Conservation (phyloP, 2,888 invertebrate genomes). For the Loripinus fragilis region DNA sequence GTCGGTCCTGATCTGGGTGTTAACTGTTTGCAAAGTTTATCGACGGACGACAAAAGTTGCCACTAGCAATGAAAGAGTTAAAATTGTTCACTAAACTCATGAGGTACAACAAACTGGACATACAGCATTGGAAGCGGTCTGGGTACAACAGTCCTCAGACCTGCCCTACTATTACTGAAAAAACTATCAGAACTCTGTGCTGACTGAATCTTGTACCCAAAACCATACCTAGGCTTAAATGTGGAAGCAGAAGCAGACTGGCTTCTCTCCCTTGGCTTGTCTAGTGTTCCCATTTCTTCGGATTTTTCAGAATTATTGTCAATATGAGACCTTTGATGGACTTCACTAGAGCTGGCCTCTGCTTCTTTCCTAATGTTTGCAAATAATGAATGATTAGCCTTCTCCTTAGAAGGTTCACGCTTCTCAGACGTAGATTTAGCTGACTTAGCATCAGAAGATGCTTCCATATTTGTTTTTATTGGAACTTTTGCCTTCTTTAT, state of each 20-base stretch:
- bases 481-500: neutral
- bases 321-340: too few species aligned
- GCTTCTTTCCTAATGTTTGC: neutral
- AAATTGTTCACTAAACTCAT: constrained; percentile 28
- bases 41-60: too few species aligned
- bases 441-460: neutral
- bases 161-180: constrained; percentile 11
- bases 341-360: neutral
- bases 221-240: constrained; percentile 25
- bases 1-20: too few species aligned
- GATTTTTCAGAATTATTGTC: neutral
- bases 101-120: constrained; percentile 32
- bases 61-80: too few species aligned
- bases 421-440: neutral
- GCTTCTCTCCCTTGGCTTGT: neutral
- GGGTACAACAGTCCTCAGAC: constrained; percentile 5
- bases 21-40: too few species aligned
- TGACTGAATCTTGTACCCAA: neutral
- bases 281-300: neutral
- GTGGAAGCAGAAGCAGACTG: constrained; percentile 1
- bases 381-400: neutral
- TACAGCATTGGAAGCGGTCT: constrained; percentile 16
- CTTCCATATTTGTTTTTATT: neutral
- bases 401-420: neutral
- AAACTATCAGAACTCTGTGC: constrained; percentile 19